Evolutionary conservation across 2,888 invertebrate species (phyloP), one percentile per base, ranked within the genome.

Genomic region (Gnatocerus cornutus): DNA sequence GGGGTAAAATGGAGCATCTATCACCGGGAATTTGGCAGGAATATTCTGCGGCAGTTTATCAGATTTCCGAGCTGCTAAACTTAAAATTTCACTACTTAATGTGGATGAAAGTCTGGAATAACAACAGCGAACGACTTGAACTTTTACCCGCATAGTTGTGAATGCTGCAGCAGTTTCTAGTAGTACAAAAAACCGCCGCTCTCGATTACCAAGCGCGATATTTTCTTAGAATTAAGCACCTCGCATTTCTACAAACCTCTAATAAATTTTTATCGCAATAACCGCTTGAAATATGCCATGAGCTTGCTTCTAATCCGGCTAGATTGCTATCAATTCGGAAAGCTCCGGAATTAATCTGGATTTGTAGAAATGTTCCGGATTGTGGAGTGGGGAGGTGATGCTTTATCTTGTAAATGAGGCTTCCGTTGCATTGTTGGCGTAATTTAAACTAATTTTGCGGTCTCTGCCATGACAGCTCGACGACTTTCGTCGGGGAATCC

Each of bases 261-360:
- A n/a, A 55, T 43, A 43, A 13, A 43, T 58, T 58, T 41, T 58
- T 58, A 12, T 43, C 27, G 21, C 45, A 41, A 58, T 43, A 58
- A 29, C 58, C 12, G 27, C 41, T 4, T 62, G 43, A 48, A 62
- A 62, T 62, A 62, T 52, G 50, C 52, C 50, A 8, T 30, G 21
- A 43, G 21, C 33, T 53, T 45, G 46, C 30, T 12, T 48, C 55
- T 55, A 43, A 64, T 64, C 64, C 55, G 16, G 41, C 10, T 39
- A 55, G 64, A 64, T 64, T 45, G 64, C 64, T 53, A 64, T 64
- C 64, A 64, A 55, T 64, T 64, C 45, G n/a, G 30, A 27, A 53
- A 64, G 43, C 53, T 52, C 43, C 12, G 53, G 45, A 64, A 64
- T 64, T 64, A 64, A 64, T 64, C 64, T 55, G 45, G 64, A 64